A percentile compares a stretch with the other conserved stretches of the same genome.
Evolutionary conservation across 1,140 invertebrate species (phyloP).

Genomic region (Cyphomyrmex costatus): DNA sequence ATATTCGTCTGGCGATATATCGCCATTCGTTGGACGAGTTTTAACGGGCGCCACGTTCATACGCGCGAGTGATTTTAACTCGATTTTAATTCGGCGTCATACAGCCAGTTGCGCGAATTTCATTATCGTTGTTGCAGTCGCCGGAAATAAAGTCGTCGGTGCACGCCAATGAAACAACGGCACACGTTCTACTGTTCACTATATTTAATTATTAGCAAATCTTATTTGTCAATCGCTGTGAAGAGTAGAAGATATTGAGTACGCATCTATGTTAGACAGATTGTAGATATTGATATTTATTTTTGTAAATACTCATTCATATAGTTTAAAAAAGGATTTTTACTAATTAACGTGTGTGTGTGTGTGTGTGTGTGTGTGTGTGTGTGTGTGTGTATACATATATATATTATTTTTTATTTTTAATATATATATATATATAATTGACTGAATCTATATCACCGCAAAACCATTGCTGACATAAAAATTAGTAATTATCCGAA

Average conservation of each 20-base stretch:
- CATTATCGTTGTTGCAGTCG: conserved; percentile 52
- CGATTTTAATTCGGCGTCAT: conserved; percentile 65
- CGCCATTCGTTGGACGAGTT: conserved; percentile 53
- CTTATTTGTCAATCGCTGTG: neutral
- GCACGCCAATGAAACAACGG: neutral
- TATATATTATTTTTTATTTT: too few relatives aligned
- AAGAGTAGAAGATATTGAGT: neutral
- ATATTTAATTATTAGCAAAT: neutral
- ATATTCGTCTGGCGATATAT: conserved; percentile 51
- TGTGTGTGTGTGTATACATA: too few relatives aligned
- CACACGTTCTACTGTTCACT: neutral
- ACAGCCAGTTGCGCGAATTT: conserved; percentile 53
- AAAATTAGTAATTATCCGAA: neutral
- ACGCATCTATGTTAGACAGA: neutral
- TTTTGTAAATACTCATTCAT: neutral
- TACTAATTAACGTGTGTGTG: neutral
- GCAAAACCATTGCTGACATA: neutral
- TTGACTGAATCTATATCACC: neutral
- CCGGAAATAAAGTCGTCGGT: conserved; percentile 35
- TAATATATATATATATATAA: too few relatives aligned
- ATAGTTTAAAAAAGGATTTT: neutral
- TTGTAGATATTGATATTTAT: neutral
- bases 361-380: too few relatives aligned
- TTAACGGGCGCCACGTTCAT: conserved; percentile 43
- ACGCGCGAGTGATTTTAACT: conserved; percentile 67